A percentile compares a stretch with the other conserved stretches of the same genome.
These are phyloP conservation scores for Gnathonemus longibarbis DNA, from an alignment of 2,113 vertebrate genomes.

Conservation along the genomic window DNA sequence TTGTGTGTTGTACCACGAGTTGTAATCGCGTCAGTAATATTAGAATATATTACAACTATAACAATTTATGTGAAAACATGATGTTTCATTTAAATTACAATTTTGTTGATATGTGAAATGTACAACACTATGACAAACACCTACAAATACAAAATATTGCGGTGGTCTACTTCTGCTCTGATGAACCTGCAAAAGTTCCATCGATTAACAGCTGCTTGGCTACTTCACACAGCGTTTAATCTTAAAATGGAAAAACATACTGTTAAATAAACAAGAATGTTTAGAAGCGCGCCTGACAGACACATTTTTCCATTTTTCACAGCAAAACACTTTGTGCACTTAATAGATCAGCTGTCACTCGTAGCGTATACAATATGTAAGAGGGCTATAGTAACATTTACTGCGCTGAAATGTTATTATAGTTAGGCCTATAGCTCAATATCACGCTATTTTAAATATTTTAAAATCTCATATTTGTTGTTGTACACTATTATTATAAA, in stretches of 20 bases:
- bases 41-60: neutral
- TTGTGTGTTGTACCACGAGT: neutral
- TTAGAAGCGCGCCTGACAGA: neutral
- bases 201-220: neutral
- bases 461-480: neutral
- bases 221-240: neutral
- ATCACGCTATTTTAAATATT: neutral
- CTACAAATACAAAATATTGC: neutral
- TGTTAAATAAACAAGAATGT: neutral
- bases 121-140: neutral
- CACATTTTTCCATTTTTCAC: neutral
- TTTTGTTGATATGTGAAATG: neutral
- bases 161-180: neutral
- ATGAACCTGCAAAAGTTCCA: neutral
- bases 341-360: neutral
- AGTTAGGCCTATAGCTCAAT: neutral
- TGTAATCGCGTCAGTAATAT: neutral
- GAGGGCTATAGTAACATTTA: neutral
- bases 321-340: neutral
- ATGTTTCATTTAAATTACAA: neutral
- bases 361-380: neutral
- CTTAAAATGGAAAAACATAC: neutral
- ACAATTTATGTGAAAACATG: neutral
- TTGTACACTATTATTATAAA: constrained; percentile 54
- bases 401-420: neutral